Evolutionary conservation across 2,888 invertebrate species (phyloP), one percentile per base, ranked within the genome.

Genomic region (Pecten maximus): DNA sequence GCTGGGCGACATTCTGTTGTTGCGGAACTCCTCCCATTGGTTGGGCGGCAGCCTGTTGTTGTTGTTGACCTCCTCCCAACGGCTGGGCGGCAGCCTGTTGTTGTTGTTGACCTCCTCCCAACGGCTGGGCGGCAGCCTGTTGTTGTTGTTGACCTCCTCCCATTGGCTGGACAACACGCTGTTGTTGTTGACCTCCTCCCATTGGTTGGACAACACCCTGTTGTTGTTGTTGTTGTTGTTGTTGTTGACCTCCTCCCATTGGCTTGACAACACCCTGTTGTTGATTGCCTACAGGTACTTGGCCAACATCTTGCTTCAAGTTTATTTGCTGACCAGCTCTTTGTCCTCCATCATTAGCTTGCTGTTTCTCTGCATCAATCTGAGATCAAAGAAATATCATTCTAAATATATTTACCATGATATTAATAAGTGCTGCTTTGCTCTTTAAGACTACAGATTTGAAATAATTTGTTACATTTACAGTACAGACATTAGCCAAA

Each of bases 311-410:
- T 74, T 74, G 74, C 35, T 74, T 35, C 15, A 15, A 54, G n/a
- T 54, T 54, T 54, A 54, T 6, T 23, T 54, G 35, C 23, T 74
- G 74, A 74, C 6, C 74, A 74, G 35, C 35, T 16, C 12, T 44
- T 44, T 28, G 74, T 74, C 28, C 74, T 74, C 74, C 74, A 74
- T 12, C 23, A 23, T 35, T 74, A 74, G 74, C 74, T 28, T 74
- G 74, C 28, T 74, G 74, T 23, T 74, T 74, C 74, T 74, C 74
- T 12, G 74, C 74, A 74, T 74, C 74, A 35, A 74, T 74, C 74
- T 74, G 35, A 54, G 6, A 44, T 6, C 8, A 60, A 60, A 60
- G 23, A 23, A n/a, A 48, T 19, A 48, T 8, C 48, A 8, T 48
- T 48, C 48, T 16, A 48, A 48, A 48, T 48, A 19, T 48, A 48